phyloP scores from a whole-genome alignment of 2,797 vertebrate species.

The Bradypus variegatus region DNA sequence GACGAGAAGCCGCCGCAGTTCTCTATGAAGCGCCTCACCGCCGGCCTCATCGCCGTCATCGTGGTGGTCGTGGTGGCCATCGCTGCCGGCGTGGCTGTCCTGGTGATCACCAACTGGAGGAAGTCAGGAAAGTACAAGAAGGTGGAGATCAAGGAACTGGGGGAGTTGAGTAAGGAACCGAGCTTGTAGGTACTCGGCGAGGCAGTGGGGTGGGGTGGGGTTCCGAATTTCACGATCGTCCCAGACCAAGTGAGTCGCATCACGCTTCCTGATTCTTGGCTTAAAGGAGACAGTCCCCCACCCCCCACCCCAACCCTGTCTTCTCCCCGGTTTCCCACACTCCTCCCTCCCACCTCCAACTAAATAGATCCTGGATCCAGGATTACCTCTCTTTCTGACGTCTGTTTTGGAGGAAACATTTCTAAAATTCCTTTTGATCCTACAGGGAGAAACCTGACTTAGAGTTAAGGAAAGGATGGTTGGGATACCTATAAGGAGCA shows the following conservation, averaged over 20 bases:
- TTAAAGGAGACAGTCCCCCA: neutral
- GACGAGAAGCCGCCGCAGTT: constrained; percentile 82
- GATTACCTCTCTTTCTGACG: neutral
- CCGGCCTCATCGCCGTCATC: constrained; percentile 81
- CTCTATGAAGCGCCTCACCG: constrained; percentile 79
- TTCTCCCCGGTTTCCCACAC: neutral
- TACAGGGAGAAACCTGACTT: constrained; percentile 13
- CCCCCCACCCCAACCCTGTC: neutral
- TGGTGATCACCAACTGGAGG: constrained; percentile 74
- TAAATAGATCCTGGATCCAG: neutral
- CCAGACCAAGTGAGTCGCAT: neutral
- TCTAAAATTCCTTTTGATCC: constrained; percentile 35
- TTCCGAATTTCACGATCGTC: neutral
- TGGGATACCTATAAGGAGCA: neutral
- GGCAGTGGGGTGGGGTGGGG: neutral
- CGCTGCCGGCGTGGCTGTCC: constrained; percentile 70
- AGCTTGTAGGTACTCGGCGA: constrained; percentile 30
- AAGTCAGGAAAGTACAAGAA: constrained; percentile 63
- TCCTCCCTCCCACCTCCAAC: neutral
- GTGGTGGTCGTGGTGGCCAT: constrained; percentile 79
- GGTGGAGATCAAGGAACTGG: constrained; percentile 78
- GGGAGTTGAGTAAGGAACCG: constrained; percentile 69
- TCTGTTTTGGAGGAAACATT: constrained; percentile 14
- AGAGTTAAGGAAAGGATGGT: neutral
- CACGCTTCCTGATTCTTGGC: neutral